Conservation (phyloP, 2,888 invertebrate genomes). For the Lypha dubia region DNA sequence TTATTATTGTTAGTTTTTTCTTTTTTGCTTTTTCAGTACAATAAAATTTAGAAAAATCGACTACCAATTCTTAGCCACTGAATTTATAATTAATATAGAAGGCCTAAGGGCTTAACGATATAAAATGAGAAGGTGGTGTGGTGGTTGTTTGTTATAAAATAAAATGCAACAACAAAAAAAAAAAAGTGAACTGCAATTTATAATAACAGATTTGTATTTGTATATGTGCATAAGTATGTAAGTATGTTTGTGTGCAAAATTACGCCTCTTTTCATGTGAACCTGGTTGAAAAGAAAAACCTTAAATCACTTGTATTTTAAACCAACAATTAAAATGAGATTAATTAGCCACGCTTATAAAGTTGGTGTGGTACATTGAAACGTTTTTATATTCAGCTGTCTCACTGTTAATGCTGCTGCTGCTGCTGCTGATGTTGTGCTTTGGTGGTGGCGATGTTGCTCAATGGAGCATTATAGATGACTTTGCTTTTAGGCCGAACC, state of each 20-base stretch:
- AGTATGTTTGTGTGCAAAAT: slow-evolving; percentile 27
- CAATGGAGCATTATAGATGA: slow-evolving; percentile 39
- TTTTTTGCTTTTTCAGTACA: neutral
- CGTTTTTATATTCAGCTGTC: slow-evolving; percentile 15
- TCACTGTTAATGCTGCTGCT: slow-evolving; percentile 5
- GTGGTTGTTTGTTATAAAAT: slow-evolving; percentile 63
- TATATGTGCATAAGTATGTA: no score
- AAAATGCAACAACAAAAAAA: no score
- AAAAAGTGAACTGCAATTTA: slow-evolving; percentile 10
- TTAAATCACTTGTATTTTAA: slow-evolving; percentile 68
- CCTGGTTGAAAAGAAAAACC: neutral
- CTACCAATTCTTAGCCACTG: slow-evolving; percentile 70
- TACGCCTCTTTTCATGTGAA: slow-evolving; percentile 58
- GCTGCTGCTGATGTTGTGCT: no score
- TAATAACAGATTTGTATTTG: slow-evolving; percentile 15
- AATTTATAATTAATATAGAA: slow-evolving; percentile 67
- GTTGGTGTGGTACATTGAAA: slow-evolving; percentile 66
- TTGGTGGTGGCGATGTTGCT: slow-evolving; percentile 9
- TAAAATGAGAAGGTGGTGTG: slow-evolving; percentile 61
- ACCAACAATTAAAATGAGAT: slow-evolving; percentile 81
- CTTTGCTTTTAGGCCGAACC: slow-evolving; percentile 51
- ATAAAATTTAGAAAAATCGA: slow-evolving; percentile 48
- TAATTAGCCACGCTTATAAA: slow-evolving; percentile 78
- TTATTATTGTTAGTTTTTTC: neutral
- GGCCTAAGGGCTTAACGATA: slow-evolving; percentile 40